phyloP scores from a whole-genome alignment of 1,140 invertebrate genomes.

The Octopus sinensis region DNA sequence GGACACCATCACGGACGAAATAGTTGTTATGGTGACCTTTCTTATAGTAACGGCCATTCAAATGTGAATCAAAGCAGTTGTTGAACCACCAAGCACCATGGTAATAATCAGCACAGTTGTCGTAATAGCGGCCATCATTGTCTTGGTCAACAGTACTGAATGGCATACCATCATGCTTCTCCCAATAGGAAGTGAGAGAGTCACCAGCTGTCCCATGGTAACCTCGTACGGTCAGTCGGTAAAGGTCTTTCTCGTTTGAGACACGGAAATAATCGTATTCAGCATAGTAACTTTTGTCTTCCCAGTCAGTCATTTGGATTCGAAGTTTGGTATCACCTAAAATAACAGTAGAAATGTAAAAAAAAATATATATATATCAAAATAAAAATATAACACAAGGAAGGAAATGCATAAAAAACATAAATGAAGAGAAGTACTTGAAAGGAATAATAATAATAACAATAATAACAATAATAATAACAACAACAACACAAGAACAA shows the following conservation, averaged over 20 bases:
- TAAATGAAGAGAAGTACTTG: no score
- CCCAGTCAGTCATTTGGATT: constrained; percentile 68
- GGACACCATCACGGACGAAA: constrained; percentile 54
- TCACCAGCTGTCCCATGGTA: constrained; percentile 64
- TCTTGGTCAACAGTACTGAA: constrained; percentile 73
- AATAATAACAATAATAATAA: no score
- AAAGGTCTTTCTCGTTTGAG: constrained; percentile 67
- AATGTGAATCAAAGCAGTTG: constrained; percentile 88
- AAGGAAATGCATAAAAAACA: background rate
- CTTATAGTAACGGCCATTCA: constrained; percentile 79
- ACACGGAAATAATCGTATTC: constrained; percentile 70
- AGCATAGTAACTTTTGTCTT: constrained; percentile 60
- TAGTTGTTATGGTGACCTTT: constrained; percentile 51
- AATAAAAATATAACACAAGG: background rate
- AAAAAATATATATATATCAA: background rate
- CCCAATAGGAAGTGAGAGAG: constrained; percentile 50
- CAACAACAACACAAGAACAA: no score
- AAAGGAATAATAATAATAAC: no score
- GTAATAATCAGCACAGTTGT: constrained; percentile 67
- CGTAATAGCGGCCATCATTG: constrained; percentile 70
- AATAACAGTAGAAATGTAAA: constrained; percentile 19
- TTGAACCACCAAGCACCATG: constrained; percentile 63
- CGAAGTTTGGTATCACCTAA: constrained; percentile 60
- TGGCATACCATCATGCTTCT: constrained; percentile 67
- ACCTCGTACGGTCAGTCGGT: constrained; percentile 65